Conservation (phyloP, 2,113 vertebrate species). For the Chaetodon auriga region DNA sequence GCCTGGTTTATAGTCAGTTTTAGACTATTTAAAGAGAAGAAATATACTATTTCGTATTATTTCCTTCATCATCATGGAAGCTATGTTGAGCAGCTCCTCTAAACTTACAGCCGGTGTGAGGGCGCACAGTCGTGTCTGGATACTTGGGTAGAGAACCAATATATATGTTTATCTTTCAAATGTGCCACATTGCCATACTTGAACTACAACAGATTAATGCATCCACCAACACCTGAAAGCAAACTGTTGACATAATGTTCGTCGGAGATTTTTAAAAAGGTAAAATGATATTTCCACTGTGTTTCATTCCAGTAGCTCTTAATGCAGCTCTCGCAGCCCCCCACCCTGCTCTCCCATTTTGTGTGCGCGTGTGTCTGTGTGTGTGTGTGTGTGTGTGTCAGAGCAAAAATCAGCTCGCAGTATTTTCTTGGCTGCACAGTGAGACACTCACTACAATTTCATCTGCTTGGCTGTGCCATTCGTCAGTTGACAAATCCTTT, state of each 20-base stretch:
- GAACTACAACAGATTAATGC: not conserved
- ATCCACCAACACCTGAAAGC: not conserved
- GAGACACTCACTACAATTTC: constrained; percentile 65
- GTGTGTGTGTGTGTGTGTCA: constrained; percentile 25
- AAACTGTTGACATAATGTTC: not conserved
- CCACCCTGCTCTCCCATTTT: constrained; percentile 1
- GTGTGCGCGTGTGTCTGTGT: not conserved
- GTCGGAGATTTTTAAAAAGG: not conserved
- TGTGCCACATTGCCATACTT: not conserved
- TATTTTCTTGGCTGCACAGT: constrained; percentile 64
- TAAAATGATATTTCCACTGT: not conserved
- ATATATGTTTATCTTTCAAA: not conserved
- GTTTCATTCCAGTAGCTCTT: not conserved
- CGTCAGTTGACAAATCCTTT: constrained; percentile 80
- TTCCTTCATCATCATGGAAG: not conserved
- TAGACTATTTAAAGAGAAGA: not conserved
- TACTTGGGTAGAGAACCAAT: no score
- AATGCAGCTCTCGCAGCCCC: no score
- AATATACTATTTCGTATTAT: not conserved
- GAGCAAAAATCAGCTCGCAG: constrained; percentile 45
- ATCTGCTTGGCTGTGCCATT: constrained; percentile 68
- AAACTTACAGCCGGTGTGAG: not conserved
- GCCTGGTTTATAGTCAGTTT: not conserved
- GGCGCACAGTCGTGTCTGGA: no score
- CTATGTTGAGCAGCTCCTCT: not conserved